A percentile compares a stretch with the other conserved stretches of the same genome.
phyloP scores from a whole-genome alignment of 2,113 vertebrate species.

The Esox niger region DNA sequence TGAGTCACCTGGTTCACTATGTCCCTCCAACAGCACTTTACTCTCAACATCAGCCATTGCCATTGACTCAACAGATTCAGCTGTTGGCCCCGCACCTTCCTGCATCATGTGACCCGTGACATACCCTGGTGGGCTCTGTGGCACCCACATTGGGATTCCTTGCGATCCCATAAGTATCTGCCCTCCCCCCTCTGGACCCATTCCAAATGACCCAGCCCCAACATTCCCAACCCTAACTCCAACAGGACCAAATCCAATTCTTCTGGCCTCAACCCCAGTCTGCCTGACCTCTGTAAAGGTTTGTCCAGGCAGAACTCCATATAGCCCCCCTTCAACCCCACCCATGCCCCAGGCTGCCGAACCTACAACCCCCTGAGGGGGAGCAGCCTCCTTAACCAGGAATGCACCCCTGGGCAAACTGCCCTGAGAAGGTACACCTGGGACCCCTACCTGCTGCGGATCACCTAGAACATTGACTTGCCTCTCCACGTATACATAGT shows the following conservation, averaged over 20 bases:
- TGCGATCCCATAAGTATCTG: conserved; percentile 18
- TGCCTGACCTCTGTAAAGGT: not conserved
- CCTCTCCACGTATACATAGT: conserved; percentile 29
- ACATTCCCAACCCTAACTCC: conserved; percentile 15
- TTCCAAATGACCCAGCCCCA: not conserved
- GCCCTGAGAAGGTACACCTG: conserved; percentile 43
- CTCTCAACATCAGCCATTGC: not conserved
- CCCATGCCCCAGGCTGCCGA: conserved; percentile 37
- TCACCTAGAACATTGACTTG: not conserved
- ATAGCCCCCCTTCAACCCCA: conserved; percentile 1
- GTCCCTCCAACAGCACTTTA: not conserved
- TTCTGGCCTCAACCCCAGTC: conserved; percentile 14
- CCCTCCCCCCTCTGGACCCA: not conserved
- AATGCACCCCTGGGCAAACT: conserved; percentile 45
- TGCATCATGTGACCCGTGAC: not conserved
- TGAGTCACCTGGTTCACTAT: not conserved
- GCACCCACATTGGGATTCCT: not conserved
- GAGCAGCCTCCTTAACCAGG: conserved; percentile 53
- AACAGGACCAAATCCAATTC: conserved; percentile 1
- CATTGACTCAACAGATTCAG: not conserved
- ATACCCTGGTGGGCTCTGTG: conserved; percentile 14
- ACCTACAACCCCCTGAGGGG: conserved; percentile 54
- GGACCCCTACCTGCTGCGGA: not conserved
- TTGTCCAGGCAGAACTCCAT: conserved; percentile 29
- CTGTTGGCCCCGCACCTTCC: not conserved